phyloP scores from a whole-genome alignment of 1,140 invertebrate species.

The Musca vetustissima region DNA sequence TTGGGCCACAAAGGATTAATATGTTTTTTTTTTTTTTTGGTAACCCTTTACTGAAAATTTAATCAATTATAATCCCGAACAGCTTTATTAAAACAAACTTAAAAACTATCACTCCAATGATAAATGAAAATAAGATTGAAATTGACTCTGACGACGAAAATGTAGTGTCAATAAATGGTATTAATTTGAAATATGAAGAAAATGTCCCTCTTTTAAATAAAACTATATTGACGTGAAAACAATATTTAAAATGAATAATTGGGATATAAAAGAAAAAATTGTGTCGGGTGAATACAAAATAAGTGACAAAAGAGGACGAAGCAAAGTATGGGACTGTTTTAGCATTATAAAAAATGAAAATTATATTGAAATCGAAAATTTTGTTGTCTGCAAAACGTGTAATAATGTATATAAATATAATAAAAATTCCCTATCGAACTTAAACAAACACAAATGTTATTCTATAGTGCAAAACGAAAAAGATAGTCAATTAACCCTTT shows the following conservation, averaged over 20 bases:
- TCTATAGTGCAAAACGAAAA: not conserved
- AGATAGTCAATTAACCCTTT: too few species aligned
- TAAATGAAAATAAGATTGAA: not conserved
- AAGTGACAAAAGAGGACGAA: slow-evolving; percentile 6
- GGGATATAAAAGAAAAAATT: slow-evolving; percentile 11
- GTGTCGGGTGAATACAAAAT: not conserved
- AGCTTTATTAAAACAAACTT: not conserved
- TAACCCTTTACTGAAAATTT: too few species aligned
- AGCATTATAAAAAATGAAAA: not conserved
- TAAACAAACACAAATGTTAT: slow-evolving; percentile 11
- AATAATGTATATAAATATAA: slow-evolving; percentile 15
- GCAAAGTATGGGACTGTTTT: slow-evolving; percentile 4
- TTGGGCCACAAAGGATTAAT: too few species aligned
- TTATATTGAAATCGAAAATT: not conserved
- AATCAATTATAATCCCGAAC: not conserved
- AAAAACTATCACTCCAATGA: not conserved
- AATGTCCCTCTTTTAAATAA: too few species aligned
- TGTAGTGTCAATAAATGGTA: not conserved
- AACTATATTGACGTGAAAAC: too few species aligned
- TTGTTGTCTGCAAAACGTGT: slow-evolving; percentile 13
- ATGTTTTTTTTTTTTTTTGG: too few species aligned
- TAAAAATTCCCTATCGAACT: slow-evolving; percentile 12
- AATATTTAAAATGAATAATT: slow-evolving; percentile 15
- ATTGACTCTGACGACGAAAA: not conserved
- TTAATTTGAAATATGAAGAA: not conserved